Evolutionary conservation across 2,888 invertebrate genomes (phyloP).

Genomic region (Trypoxylon attenuatum): DNA sequence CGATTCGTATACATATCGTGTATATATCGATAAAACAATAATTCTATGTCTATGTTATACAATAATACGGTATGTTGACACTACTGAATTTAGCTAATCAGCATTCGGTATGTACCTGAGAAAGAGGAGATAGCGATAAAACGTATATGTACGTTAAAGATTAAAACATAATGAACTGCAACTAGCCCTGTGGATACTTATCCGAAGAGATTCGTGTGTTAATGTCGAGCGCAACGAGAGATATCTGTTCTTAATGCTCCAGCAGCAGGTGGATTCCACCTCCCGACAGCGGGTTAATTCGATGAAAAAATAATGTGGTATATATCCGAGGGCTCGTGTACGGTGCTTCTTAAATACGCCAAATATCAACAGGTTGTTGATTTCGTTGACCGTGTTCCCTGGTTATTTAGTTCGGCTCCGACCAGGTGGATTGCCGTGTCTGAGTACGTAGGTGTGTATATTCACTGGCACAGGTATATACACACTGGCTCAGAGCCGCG

Average conservation of each 20-base stretch:
- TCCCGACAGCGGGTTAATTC: slow-evolving; percentile 29
- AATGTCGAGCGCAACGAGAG: too few relatives aligned
- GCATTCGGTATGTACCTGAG: too few relatives aligned
- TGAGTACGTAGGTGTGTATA: slow-evolving; percentile 1
- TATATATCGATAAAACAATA: too few relatives aligned
- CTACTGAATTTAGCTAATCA: too few relatives aligned
- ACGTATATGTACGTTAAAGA: too few relatives aligned
- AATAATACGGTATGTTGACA: too few relatives aligned
- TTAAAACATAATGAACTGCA: too few relatives aligned
- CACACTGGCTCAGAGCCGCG: neutral
- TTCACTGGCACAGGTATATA: slow-evolving; percentile 7
- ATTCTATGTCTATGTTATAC: too few relatives aligned
- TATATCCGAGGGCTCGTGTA: slow-evolving; percentile 1
- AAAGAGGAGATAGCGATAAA: too few relatives aligned
- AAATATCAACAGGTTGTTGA: slow-evolving; percentile 62
- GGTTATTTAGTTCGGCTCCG: slow-evolving; percentile 47
- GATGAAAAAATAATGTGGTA: slow-evolving; percentile 35
- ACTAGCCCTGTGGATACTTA: too few relatives aligned
- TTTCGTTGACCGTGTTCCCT: slow-evolving; percentile 47
- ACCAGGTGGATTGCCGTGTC: slow-evolving; percentile 29
- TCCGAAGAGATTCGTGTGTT: too few relatives aligned
- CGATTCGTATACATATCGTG: too few relatives aligned
- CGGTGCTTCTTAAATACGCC: slow-evolving; percentile 51
- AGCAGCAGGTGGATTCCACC: neutral
- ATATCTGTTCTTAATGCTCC: slow-evolving; percentile 16